phyloP scores from a whole-genome alignment of 1,140 invertebrate species.

The Trichonephila clavipes region DNA sequence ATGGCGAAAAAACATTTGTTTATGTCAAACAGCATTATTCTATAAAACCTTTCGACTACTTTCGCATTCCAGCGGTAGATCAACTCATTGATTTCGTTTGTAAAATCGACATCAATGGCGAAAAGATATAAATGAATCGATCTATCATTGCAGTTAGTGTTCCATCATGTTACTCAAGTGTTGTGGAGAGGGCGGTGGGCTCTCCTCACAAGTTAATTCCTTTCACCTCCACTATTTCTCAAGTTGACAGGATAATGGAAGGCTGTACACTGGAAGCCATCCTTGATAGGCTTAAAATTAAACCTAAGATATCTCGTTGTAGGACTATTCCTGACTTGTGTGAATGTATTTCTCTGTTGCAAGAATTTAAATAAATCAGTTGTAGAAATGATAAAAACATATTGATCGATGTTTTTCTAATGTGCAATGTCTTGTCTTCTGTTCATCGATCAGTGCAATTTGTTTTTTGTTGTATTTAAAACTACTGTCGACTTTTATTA shows the following conservation, averaged over 20 bases:
- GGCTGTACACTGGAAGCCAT: background rate
- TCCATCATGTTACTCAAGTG: background rate
- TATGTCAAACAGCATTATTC: background rate
- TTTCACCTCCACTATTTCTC: background rate
- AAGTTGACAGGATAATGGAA: background rate
- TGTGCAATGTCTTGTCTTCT: background rate
- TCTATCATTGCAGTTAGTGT: constrained; percentile 9
- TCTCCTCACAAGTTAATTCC: background rate
- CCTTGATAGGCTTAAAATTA: background rate
- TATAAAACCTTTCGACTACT: background rate
- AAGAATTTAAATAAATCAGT: background rate
- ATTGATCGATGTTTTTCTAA: background rate
- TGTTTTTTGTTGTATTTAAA: background rate
- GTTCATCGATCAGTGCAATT: background rate
- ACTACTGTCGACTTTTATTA: background rate
- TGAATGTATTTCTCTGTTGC: background rate
- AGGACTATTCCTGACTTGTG: background rate
- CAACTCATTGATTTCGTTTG: constrained; percentile 3
- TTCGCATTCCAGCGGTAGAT: background rate
- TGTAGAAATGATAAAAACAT: background rate
- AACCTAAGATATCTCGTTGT: background rate
- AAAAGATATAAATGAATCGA: constrained; percentile 6
- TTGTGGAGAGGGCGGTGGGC: background rate
- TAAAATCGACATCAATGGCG: background rate
- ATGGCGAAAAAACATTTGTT: background rate